Base-by-base conservation (phyloP, 1,140 invertebrate species). In the Phymorhynchus buccinoides region DNA sequence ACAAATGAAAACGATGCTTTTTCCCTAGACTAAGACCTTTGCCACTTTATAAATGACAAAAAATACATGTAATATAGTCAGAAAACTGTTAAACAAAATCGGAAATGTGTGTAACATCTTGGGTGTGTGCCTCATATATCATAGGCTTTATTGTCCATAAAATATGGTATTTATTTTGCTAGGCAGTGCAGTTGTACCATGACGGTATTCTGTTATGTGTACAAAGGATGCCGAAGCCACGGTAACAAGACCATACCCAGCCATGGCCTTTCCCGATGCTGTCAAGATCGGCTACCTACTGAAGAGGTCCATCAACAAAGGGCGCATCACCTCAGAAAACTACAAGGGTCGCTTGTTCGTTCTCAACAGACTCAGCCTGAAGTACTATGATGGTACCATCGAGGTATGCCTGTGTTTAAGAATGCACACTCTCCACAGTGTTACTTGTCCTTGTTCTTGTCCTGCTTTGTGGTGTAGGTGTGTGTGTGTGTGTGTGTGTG, bases 321-420 rank as follows among this genome's bases (percentile, higher is more conserved):
- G 80, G 12, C 82, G 89, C 16, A 84, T 88, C 37, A 89, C 87
- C 16, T 62, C 82, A 27, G 83, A 89, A 75, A 89, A 87, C 48
- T 90, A 90, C 80, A 89, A 87, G 41, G 86, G 84, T 41, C 75
- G 89, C 16, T 88, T 88, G 84, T 90, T 89, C 86, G 81, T 88
- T 6, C 84, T 89, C 27, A 86, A 86, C 80, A 66, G 86, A 2
- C 32, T 68, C 37, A 35, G 30, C 42, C 41, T 89, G 1, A 86
- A 75, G 80, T 89, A 90, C 56, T 86, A 86, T 71, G 85, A 87
- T 79, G 89, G 88, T 39, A 88, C 81, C 35, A 56, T 87, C n/a
- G 87, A 87, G 62, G 89, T 90, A 78, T 84, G 88, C 85, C n/a
- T n/a, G 32, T 79, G 62, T 79, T 85, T 87, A 14, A 22, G 52